These are phyloP conservation scores for Acromyrmex echinatior DNA, from an alignment of 1,140 invertebrate genomes.

Conservation along the genomic window DNA sequence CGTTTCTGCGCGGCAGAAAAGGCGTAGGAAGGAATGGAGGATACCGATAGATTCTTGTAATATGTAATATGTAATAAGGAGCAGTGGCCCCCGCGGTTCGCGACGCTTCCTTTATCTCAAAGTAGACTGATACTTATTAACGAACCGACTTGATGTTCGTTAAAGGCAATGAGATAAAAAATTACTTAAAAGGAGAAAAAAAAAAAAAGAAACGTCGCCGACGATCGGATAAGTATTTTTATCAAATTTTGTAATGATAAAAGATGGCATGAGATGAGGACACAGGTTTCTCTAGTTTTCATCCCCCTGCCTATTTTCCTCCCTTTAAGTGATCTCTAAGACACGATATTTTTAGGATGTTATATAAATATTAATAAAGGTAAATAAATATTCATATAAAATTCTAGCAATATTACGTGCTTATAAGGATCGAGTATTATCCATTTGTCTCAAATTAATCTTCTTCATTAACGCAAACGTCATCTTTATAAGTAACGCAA, in stretches of 20 bases:
- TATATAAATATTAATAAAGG: too few species aligned
- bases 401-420: too few species aligned
- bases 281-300: conserved; percentile 27
- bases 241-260: conserved; percentile 60
- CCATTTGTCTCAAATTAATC: conserved; percentile 12
- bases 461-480: conserved; percentile 35
- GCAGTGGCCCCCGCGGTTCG: not conserved
- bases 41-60: conserved; percentile 40
- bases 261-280: conserved; percentile 6
- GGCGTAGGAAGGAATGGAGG: conserved; percentile 43
- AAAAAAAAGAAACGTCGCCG: conserved; percentile 19
- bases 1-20: conserved; percentile 5
- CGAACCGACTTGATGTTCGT: conserved; percentile 50
- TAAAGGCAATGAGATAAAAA: conserved; percentile 44
- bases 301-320: not conserved
- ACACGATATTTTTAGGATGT: too few species aligned
- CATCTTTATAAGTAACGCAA: conserved; percentile 13
- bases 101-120: not conserved
- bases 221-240: conserved; percentile 51
- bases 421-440: conserved; percentile 9
- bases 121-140: conserved; percentile 54
- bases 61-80: conserved; percentile 36
- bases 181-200: conserved; percentile 26
- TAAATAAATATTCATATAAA: too few species aligned
- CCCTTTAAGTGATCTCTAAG: too few species aligned